Evolutionary conservation across 2,797 vertebrate species (phyloP).

Genomic region (Triplophysa yarkandensis): DNA sequence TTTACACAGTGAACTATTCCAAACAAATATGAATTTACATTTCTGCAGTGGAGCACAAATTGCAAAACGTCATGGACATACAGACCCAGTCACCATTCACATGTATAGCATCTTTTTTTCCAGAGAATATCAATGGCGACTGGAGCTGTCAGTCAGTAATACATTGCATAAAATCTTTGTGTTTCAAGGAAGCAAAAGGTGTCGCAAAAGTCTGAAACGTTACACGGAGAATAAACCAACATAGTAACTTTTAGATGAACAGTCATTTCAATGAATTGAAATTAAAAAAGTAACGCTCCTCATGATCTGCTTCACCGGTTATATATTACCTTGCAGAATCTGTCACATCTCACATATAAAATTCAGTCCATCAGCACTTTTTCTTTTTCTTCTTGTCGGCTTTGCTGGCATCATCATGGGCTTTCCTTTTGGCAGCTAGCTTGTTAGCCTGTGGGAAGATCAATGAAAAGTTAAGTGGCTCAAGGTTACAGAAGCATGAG

Average conservation of each 20-base stretch:
- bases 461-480: slow-evolving; percentile 52
- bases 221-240: background rate
- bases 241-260: background rate
- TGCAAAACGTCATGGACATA: background rate
- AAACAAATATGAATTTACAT: background rate
- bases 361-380: slow-evolving; percentile 54
- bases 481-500: slow-evolving; percentile 19
- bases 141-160: background rate
- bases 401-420: slow-evolving; percentile 81
- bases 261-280: background rate
- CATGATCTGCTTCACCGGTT: background rate
- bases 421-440: slow-evolving; percentile 91
- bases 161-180: background rate
- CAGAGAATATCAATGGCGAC: background rate
- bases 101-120: background rate
- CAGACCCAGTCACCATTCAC: background rate
- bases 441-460: slow-evolving; percentile 86
- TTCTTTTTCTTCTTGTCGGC: slow-evolving; percentile 78
- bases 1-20: background rate
- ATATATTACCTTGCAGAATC: background rate
- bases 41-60: background rate
- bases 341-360: slow-evolving; percentile 44
- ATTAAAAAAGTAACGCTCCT: background rate
- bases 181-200: background rate
- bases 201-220: background rate